phyloP scores from a whole-genome alignment of 2,888 invertebrate genomes.

The Schrankia costaestrigalis region DNA sequence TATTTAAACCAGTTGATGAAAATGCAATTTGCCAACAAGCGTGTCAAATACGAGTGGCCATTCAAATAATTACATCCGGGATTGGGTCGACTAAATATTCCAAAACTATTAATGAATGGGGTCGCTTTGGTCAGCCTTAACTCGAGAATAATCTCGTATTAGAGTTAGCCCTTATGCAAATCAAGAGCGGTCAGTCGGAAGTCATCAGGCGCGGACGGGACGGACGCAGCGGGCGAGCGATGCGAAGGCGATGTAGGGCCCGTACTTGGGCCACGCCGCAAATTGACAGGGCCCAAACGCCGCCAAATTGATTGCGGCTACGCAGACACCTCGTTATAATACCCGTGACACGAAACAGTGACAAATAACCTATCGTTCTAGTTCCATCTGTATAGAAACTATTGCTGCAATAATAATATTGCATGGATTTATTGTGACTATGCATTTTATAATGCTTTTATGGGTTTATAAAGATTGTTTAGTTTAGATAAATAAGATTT shows the following conservation, averaged over 20 bases:
- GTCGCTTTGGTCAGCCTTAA: conserved; percentile 57
- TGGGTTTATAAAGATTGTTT: too few relatives aligned
- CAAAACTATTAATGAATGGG: conserved; percentile 73
- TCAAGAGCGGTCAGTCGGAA: conserved; percentile 75
- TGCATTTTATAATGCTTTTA: background rate
- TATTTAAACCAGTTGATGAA: conserved; percentile 15
- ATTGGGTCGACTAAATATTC: conserved; percentile 65
- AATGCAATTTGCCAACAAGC: conserved; percentile 45
- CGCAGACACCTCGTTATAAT: conserved; percentile 58
- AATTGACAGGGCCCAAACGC: conserved; percentile 65
- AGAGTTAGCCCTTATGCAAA: conserved; percentile 76
- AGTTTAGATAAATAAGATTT: too few relatives aligned
- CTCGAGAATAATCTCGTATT: conserved; percentile 76
- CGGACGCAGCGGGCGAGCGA: conserved; percentile 24
- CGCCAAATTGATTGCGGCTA: conserved; percentile 68
- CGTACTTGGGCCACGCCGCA: conserved; percentile 37
- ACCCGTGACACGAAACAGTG: conserved; percentile 39
- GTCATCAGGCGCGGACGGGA: conserved; percentile 58
- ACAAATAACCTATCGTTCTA: conserved; percentile 37
- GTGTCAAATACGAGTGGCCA: conserved; percentile 49
- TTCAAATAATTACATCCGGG: conserved; percentile 55
- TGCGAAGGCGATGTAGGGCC: conserved; percentile 23
- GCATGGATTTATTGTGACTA: background rate
- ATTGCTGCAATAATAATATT: background rate
- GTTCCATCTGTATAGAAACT: conserved; percentile 27